These are phyloP conservation scores for Fragum sueziense DNA, from an alignment of 2,888 invertebrate genomes.

Conservation along the genomic window DNA sequence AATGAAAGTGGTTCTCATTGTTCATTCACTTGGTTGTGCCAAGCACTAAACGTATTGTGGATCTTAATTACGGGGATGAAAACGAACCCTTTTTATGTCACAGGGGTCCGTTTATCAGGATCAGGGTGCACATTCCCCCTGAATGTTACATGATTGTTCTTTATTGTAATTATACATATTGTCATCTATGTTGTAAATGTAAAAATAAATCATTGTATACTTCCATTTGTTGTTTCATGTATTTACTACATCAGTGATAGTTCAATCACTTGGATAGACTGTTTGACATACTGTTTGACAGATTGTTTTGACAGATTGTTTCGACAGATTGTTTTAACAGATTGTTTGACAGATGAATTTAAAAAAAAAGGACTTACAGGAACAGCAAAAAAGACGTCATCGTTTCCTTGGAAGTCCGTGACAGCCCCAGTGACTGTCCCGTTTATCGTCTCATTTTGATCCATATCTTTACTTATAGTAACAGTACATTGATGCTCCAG, in stretches of 20 bases:
- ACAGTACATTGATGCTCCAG: too few relatives aligned
- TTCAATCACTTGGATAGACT: neutral
- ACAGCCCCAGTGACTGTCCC: too few relatives aligned
- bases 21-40: too few relatives aligned
- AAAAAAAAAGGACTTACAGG: constrained; percentile 3
- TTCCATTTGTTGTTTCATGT: neutral
- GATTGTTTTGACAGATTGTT: neutral
- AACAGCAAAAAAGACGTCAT: neutral
- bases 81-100: too few relatives aligned
- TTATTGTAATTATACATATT: neutral
- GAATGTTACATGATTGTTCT: neutral
- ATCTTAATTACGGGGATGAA: too few relatives aligned
- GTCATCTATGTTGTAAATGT: neutral
- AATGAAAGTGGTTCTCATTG: too few relatives aligned
- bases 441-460: neutral
- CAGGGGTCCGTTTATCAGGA: too few relatives aligned
- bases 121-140: too few relatives aligned
- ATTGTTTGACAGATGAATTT: neutral
- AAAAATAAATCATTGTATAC: neutral
- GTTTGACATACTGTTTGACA: too few relatives aligned
- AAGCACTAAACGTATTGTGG: too few relatives aligned
- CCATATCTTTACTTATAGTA: neutral
- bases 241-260: neutral
- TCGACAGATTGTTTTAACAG: too few relatives aligned
- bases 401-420: neutral